phyloP scores from a whole-genome alignment of 92 coral and sea anemone species.

The Galaxea fascicularis region DNA sequence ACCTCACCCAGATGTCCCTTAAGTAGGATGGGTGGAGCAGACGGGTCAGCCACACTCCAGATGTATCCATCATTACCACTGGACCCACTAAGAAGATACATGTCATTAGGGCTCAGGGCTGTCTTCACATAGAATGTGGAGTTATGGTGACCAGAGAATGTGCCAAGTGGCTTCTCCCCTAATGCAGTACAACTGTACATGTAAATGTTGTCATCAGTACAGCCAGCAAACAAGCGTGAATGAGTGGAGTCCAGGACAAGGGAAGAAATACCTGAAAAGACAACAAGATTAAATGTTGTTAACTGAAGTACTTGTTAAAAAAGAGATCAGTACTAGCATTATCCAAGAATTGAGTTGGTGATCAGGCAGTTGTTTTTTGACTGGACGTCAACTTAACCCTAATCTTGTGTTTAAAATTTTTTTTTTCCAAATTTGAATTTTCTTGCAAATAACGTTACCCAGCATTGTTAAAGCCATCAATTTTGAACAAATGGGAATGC shows the following conservation, averaged over 20 bases:
- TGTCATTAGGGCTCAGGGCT: conserved; percentile 88
- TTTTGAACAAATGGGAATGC: too few species aligned
- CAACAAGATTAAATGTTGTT: neutral
- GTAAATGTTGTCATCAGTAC: conserved; percentile 91
- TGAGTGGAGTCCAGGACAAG: conserved; percentile 88
- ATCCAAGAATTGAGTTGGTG: too few species aligned
- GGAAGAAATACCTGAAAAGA: conserved; percentile 88
- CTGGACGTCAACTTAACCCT: too few species aligned
- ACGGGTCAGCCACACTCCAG: conserved; percentile 84
- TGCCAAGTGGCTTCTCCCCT: conserved; percentile 72
- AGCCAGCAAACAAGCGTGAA: conserved; percentile 88
- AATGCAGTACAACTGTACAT: conserved; percentile 88
- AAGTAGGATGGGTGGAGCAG: conserved; percentile 78
- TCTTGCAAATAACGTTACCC: too few species aligned
- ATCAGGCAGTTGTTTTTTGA: too few species aligned
- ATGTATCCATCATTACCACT: conserved; percentile 88
- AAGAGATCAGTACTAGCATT: neutral
- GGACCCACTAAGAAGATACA: conserved; percentile 89
- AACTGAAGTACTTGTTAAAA: neutral
- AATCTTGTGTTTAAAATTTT: too few species aligned
- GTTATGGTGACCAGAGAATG: conserved; percentile 87
- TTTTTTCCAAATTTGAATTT: too few species aligned
- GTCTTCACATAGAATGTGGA: conserved; percentile 95
- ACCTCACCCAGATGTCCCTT: conserved; percentile 94
- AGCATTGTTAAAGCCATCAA: too few species aligned